A percentile compares a stretch with the other conserved stretches of the same genome.
Evolutionary conservation across 2,888 invertebrate genomes (phyloP).

Genomic region (Callimorpha dominula): DNA sequence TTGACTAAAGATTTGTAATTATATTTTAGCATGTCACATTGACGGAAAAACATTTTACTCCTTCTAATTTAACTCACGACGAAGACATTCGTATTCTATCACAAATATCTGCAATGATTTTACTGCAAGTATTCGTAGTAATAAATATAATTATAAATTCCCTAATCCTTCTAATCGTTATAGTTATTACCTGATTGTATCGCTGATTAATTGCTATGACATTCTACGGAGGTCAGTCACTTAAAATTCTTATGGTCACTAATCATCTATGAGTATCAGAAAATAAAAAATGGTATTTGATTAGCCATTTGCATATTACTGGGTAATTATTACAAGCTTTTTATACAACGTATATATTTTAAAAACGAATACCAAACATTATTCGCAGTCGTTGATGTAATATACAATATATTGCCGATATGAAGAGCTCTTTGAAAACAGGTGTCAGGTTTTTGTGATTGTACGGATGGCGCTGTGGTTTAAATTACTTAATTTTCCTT

Average conservation of each 20-base stretch:
- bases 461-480: too few relatives aligned
- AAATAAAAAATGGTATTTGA: neutral
- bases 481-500: too few relatives aligned
- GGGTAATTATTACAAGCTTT: neutral
- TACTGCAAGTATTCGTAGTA: neutral
- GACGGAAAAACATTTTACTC: too few relatives aligned
- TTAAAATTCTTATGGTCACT: neutral
- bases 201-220: neutral
- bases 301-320: neutral
- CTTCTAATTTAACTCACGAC: neutral
- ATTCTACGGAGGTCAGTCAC: constrained; percentile 6
- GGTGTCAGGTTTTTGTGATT: too few relatives aligned
- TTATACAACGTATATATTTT: neutral
- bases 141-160: neutral
- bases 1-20: too few relatives aligned
- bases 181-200: neutral
- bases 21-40: too few relatives aligned
- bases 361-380: too few relatives aligned
- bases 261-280: neutral
- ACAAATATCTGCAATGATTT: constrained; percentile 2
- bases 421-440: too few relatives aligned
- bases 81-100: neutral
- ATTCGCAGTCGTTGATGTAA: too few relatives aligned
- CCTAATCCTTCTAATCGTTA: constrained; percentile 1
- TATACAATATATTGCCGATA: too few relatives aligned